phyloP scores from a whole-genome alignment of 2,888 invertebrate genomes.

The Apantesis nais region DNA sequence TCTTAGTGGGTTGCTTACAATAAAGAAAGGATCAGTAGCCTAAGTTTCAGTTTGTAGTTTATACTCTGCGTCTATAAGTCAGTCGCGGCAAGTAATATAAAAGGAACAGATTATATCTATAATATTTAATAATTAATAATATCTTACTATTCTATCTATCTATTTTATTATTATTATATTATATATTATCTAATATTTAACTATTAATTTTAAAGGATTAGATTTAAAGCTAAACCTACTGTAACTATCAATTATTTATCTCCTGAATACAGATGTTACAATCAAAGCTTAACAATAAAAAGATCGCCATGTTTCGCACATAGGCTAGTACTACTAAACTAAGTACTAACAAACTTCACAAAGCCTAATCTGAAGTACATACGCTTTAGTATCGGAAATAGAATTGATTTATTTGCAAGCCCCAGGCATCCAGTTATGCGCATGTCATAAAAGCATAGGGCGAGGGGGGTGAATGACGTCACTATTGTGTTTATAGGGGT shows the following conservation, averaged over 20 bases:
- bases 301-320: no score
- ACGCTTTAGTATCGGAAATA: background rate
- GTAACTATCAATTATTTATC: no score
- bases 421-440: conserved; percentile 4
- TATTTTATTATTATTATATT: no score
- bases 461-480: conserved; percentile 7
- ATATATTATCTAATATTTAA: background rate
- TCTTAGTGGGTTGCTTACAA: no score
- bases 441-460: conserved; percentile 18
- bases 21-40: background rate
- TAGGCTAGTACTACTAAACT: no score
- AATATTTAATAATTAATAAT: no score
- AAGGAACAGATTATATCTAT: no score
- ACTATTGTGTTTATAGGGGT: background rate
- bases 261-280: no score
- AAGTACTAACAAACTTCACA: background rate
- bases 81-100: no score
- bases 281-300: no score
- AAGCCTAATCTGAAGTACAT: background rate
- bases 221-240: background rate
- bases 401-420: conserved; percentile 14
- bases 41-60: background rate
- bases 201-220: background rate
- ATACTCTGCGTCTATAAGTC: no score
- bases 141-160: no score